phyloP scores from a whole-genome alignment of 2,888 invertebrate species.

The Microplitis deprimator region DNA sequence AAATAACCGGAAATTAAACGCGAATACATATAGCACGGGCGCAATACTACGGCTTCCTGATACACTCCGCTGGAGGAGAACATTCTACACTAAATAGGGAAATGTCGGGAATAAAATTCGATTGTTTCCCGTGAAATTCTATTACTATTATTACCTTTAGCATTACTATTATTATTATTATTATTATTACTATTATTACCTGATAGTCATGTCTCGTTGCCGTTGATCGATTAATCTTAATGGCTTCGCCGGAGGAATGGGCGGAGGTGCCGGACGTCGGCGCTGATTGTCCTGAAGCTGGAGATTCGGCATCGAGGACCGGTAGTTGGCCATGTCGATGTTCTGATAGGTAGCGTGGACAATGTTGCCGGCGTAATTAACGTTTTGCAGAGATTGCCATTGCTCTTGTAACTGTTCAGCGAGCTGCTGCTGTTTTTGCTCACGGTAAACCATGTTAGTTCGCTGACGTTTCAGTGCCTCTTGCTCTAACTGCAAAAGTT shows the following conservation, averaged over 20 bases:
- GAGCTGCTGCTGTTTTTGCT: conserved; percentile 70
- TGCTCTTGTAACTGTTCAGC: conserved; percentile 68
- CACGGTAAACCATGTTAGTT: conserved; percentile 80
- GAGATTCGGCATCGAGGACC: conserved; percentile 76
- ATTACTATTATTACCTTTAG: conserved; percentile 24
- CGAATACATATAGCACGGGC: conserved; percentile 25
- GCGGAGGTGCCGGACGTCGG: conserved; percentile 71
- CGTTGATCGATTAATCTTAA: conserved; percentile 70
- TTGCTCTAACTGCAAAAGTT: conserved; percentile 83
- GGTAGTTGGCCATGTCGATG: conserved; percentile 72
- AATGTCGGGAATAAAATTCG: conserved; percentile 20
- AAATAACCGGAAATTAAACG: conserved; percentile 43
- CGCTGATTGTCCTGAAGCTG: conserved; percentile 73
- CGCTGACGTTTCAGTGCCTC: conserved; percentile 84
- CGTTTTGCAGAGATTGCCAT: conserved; percentile 77
- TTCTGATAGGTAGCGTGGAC: conserved; percentile 65
- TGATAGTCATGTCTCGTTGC: conserved; percentile 66
- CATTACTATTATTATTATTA: background rate
- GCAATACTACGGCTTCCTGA: conserved; percentile 28
- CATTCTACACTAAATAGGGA: conserved; percentile 29
- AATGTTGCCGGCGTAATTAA: conserved; percentile 63
- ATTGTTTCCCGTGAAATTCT: conserved; percentile 31
- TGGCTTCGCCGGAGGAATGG: conserved; percentile 76
- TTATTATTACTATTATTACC: conserved; percentile 53
- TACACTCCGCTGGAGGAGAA: conserved; percentile 44